Base-by-base conservation (phyloP, 2,888 invertebrate species). In the Toxonevra muliebris region DNA sequence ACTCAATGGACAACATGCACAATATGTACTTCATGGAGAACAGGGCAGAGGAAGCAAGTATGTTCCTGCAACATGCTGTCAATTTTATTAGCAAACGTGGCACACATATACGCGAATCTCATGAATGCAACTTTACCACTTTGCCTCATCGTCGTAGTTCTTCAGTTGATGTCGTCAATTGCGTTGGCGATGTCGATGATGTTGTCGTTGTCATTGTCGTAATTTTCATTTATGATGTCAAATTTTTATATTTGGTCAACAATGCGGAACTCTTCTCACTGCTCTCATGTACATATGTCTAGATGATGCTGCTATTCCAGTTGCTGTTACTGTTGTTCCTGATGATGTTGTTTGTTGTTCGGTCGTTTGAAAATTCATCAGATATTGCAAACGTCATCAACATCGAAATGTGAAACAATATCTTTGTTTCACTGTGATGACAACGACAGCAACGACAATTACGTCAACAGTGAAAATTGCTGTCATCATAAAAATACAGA, bases 221-320 rank as follows among this genome's bases (percentile, higher is more conserved):
- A 66, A 66, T 61, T 61, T 66, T 61, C 66, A 58, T 66, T 57
- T 66, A 52, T 50, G 71, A 64, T 73, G 48, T 13, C 61, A 45
- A 41, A 45, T 72, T 76, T 79, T 79, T 80, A 78, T 79, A 78
- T 78, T 77, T 76, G 76, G 71, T 78, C 76, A 76, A 80, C 79
- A 80, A 75, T 75, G 75, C 77, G 79, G 65, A 77, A 78, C 74
- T 67, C 42, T 1, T 15, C 12, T 19, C 13, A 20, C 30, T 48
- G 19, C 17, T 59, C 30, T 30, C 30, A 4, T 30, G 30, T 30
- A 7, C 2, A 30, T 7, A 30, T 7, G 30, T 30, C 7, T 42
- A 12, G 52, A 20, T 7, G 54, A 3, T 20, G 55, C 55, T 50
- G 61, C 57, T 30, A n/a, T 40, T 50, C 45, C 50, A n/a, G 48